Base-by-base conservation (phyloP, 2,888 invertebrate species). In the Drosophila niveifrons region DNA sequence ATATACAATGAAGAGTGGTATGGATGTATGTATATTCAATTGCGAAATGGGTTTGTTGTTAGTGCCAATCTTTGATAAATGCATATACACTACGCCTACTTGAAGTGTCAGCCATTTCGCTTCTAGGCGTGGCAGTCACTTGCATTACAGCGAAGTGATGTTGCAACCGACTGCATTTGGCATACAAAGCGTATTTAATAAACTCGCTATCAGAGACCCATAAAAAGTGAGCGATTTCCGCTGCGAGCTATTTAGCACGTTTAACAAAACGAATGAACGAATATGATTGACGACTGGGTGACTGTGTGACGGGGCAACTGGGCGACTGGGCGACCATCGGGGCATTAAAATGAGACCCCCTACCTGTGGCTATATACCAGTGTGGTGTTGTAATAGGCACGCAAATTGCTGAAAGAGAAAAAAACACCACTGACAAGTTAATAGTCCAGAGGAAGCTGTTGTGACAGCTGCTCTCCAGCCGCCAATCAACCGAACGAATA, bases 231-330 rank as follows among this genome's bases (percentile, higher is more conserved):
- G 58, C 70, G 75, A 81, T 82, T 84, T 81, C 80, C 80, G 85
- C 75, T 80, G 65, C 71, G 66, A 78, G 84, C 78, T 68, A 84
- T 80, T 80, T 80, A 79, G 75, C 80, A 80, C 80, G 82, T 84
- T 82, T 81, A 78, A 72, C 61, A 79, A 82, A 84, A 84, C 78
- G 81, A 81, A 83, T 81, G 75, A 81, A 84, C 78, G 81, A 81
- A 80, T 78, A 80, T 80, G 84, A 80, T 80, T 83, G 81, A 81
- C 81, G 72, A 71, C 55, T 70, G 39, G 47, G 39, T 17, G 29
- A 56, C 47, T 23, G 48, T 34, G 43, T 15, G 44, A 63, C 47
- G 43, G 55, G 59, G 48, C 58, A 46, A 72, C 44, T 47, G 46
- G 66, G 71, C 75, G 55, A 68, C 50, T 58, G 61, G 62, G 53